Base-by-base conservation (phyloP, 2,888 invertebrate genomes). In the Eilema depressum region DNA sequence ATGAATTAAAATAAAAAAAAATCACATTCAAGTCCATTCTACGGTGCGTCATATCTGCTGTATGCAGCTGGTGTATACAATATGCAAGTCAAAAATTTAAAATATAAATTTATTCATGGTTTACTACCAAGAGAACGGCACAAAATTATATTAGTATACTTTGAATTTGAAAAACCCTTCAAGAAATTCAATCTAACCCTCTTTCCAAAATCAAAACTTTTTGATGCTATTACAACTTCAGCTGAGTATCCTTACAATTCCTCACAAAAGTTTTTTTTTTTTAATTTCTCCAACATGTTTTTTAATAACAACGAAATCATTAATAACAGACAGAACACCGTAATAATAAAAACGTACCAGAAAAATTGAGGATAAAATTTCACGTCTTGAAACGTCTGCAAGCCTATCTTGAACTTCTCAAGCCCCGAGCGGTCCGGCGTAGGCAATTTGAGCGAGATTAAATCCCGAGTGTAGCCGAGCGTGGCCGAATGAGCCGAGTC, bases 401-500 rank as follows among this genome's bases (percentile, higher is more conserved):
- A 83, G 83, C 82, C 85, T 80, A 80, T 82, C 82, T 79, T 75
- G 78, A 83, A 82, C 77, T 80, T 80, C 80, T 81, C 82, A 83
- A 82, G 83, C 81, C 78, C 69, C 73, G 71, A 82, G 81, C 81
- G 81, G 81, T 82, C 85, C 85, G 75, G 74, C 75, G 75, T 73
- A 84, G 85, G 88, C 88, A 89, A 89, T 89, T 88, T 88, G 81
- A 79, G 82, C 83, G 81, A 89, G 89, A 89, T 89, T 89, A 88
- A 89, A 89, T 85, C 86, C 84, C 79, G 83, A 81, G 81, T 70
- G 64, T 83, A 80, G 72, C 86, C 84, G 85, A 84, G 83, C 88
- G 83, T 88, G 75, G 68, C 83, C 84, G 81, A 84, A 76, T 71
- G 79, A 75, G 73, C 82, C 77, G 76, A 82, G 74, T 71, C 67